Base-by-base conservation (phyloP, 2,797 vertebrate genomes). In the Rhadinocentrus ornatus region DNA sequence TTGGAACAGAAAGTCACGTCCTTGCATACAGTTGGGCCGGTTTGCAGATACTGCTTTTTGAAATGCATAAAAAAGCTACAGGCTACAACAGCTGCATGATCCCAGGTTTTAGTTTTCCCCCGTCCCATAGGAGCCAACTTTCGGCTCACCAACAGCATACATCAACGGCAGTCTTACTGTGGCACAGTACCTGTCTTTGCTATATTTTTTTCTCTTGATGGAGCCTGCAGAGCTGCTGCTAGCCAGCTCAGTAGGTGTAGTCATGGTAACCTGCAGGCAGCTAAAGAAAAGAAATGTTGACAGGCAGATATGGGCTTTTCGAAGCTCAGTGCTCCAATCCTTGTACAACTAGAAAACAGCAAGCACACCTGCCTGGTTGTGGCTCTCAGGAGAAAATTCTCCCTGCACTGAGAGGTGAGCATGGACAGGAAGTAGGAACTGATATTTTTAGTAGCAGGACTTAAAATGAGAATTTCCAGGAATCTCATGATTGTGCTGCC, bases 231-330 rank as follows among this genome's bases (percentile, higher is more conserved):
- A 75, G 73, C 81, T 62, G 69, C 73, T 84, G 80, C 81, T 69
- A 82, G 73, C 63, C 62, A 48, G 70, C 80, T 68, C 71, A 72
- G 77, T 67, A 78, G 69, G 69, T 18, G 90, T 91, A 83, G 90
- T 88, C 92, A 91, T 91, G 89, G 92, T 76, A 90, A 92, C 92
- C 81, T 57, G 67, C 75, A 70, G 85, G 80, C 66, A 10, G 85
- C 76, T 74, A 61, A 73, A 86, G 77, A 62, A 88, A 80, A 73
- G 79, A 46, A 77, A 73, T 63, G 75, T 80, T 86, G 81, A 89
- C 72, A 69, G 73, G 76, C 77, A 85, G 79, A 85, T 81, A 81
- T 80, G 69, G 85, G 88, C 75, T 80, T 76, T 69, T 61, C 76
- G 53, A 35, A 82, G 85, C 84, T 75, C 71, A 53, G 62, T 71